These are phyloP conservation scores for Rhinolophus ferrumequinum DNA, from an alignment of 2,113 vertebrate species.

Conservation along the genomic window DNA sequence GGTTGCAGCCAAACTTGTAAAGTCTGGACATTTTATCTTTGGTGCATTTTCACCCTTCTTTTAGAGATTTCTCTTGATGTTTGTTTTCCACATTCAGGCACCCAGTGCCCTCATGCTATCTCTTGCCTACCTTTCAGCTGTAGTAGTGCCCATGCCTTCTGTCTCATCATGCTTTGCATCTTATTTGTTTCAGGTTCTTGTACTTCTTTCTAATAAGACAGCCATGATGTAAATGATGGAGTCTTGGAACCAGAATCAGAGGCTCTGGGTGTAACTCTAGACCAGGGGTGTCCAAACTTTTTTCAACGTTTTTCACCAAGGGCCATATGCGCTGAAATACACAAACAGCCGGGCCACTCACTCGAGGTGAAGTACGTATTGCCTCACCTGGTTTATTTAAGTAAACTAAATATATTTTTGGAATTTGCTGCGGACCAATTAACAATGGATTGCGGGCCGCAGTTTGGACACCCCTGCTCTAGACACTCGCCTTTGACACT, in stretches of 20 bases:
- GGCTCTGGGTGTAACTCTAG: neutral
- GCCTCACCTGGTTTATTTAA: no score
- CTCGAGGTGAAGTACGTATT: no score
- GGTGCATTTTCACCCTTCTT: neutral
- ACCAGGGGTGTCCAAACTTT: neutral
- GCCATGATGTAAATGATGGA: neutral
- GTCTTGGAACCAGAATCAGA: neutral
- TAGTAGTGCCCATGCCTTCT: accelerated
- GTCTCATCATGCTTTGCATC: neutral
- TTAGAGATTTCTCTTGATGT: neutral
- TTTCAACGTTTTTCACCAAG: no score
- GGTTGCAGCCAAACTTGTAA: neutral
- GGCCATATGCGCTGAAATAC: no score
- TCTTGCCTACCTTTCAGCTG: neutral
- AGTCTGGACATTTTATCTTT: neutral
- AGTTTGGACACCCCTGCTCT: no score
- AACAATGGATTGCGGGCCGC: no score
- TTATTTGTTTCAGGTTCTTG: neutral
- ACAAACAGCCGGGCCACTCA: no score
- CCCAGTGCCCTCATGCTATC: accelerated
- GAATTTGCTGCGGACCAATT: no score
- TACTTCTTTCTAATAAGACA: neutral
- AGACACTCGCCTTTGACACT: neutral
- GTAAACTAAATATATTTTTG: no score
- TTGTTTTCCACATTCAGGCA: no score